A percentile compares a stretch with the other conserved stretches of the same genome.
Evolutionary conservation across 2,888 invertebrate genomes (phyloP).

Genomic region (Callyntrura sp.): DNA sequence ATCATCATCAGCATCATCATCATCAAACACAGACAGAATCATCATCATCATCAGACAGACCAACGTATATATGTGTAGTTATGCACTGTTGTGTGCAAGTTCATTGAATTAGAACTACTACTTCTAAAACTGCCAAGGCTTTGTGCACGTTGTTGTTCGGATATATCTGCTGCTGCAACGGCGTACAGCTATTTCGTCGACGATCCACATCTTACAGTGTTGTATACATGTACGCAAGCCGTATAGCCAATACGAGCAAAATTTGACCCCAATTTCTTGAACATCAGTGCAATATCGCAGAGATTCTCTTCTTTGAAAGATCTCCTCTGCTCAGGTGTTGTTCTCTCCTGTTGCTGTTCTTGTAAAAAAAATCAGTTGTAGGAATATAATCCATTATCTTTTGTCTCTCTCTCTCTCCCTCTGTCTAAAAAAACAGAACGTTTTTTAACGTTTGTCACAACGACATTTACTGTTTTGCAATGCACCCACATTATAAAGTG

Average conservation of each 20-base stretch:
- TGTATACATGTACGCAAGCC: constrained; percentile 12
- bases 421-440: constrained; percentile 57
- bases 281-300: constrained; percentile 25
- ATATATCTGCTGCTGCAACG: constrained; percentile 2
- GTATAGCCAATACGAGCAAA: constrained; percentile 49
- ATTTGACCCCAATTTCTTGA: constrained; percentile 70
- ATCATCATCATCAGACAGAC: constrained; percentile 63
- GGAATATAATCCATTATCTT: background rate
- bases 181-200: background rate
- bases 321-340: constrained; percentile 36
- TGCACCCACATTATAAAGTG: constrained; percentile 21
- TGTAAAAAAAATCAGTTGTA: constrained; percentile 7
- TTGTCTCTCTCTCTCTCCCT: constrained; percentile 29
- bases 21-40: constrained; percentile 33
- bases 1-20: constrained; percentile 31
- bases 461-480: constrained; percentile 43
- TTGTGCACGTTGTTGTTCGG: constrained; percentile 74
- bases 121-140: constrained; percentile 78
- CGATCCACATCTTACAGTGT: background rate
- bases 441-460: constrained; percentile 65
- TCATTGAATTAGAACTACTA: constrained; percentile 76
- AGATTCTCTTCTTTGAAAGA: constrained; percentile 25
- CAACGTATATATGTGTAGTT: background rate
- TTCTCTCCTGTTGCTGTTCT: constrained; percentile 25
- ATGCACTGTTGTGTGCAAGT: constrained; percentile 65